These are phyloP conservation scores for Chloroceryle amazona DNA, from an alignment of 2,797 vertebrate species.

Conservation along the genomic window DNA sequence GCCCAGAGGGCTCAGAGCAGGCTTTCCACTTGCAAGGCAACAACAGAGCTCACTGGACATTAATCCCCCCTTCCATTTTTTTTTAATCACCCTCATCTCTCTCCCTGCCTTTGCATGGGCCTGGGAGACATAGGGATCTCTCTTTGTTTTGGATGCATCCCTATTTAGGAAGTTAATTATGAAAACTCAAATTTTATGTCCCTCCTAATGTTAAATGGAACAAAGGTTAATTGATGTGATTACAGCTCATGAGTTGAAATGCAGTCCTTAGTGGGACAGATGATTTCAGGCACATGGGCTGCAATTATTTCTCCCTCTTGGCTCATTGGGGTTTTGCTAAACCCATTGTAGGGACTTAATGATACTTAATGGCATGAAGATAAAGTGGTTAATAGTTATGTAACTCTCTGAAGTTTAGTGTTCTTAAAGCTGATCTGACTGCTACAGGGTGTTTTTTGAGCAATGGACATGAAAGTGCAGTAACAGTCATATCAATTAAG, in stretches of 20 bases:
- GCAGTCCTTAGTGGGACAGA: slow-evolving; percentile 57
- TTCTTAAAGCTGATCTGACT: neutral
- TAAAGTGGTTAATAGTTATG: slow-evolving; percentile 3
- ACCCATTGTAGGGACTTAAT: slow-evolving; percentile 41
- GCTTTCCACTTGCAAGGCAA: neutral
- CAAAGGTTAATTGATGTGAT: slow-evolving; percentile 73
- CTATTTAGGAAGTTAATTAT: slow-evolving; percentile 63
- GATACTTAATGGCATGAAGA: slow-evolving; percentile 44
- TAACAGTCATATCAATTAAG: neutral
- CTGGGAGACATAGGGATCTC: neutral
- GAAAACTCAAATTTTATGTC: slow-evolving; percentile 39
- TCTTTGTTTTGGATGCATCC: slow-evolving; percentile 49
- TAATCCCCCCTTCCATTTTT: neutral
- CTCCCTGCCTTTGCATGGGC: neutral
- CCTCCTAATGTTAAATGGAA: slow-evolving; percentile 54
- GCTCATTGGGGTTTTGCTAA: slow-evolving; percentile 34
- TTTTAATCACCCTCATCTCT: neutral
- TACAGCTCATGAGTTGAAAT: slow-evolving; percentile 45
- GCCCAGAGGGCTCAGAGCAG: neutral
- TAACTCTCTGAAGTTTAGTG: slow-evolving; percentile 18
- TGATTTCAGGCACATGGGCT: slow-evolving; percentile 47
- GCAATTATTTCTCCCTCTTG: slow-evolving; percentile 62
- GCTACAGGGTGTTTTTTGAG: neutral
- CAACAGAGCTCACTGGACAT: neutral
- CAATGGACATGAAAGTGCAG: neutral